Percentiles rank a stretch among this genome's conserved stretches.
Conservation (phyloP, 2,888 invertebrate species). For the Synanthedon andrenaeformis region DNA sequence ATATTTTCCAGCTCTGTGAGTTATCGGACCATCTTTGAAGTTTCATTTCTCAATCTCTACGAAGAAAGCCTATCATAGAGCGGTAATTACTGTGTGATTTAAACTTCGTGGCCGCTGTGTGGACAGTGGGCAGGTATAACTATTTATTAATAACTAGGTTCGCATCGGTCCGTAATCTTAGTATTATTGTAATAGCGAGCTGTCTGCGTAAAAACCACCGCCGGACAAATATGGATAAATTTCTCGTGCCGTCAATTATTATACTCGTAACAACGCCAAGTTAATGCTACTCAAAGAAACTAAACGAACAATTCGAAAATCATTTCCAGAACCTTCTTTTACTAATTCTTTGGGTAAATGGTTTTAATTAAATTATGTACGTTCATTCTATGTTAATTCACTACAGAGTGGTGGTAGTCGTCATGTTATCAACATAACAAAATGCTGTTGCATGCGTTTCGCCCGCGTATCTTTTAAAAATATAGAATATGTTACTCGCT, state of each 20-base stretch:
- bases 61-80: slow-evolving; percentile 42
- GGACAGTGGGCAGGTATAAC: slow-evolving; percentile 44
- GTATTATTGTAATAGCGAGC: slow-evolving; percentile 50
- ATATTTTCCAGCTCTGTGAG: slow-evolving; percentile 11
- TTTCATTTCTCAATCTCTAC: slow-evolving; percentile 47
- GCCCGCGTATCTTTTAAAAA: too few species aligned
- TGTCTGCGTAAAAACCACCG: slow-evolving; percentile 30
- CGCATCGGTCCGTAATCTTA: slow-evolving; percentile 39
- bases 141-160: slow-evolving; percentile 55
- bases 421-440: too few species aligned
- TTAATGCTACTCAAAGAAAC: too few species aligned
- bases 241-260: slow-evolving; percentile 21
- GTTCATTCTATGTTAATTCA: too few species aligned
- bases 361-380: too few species aligned
- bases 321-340: too few species aligned
- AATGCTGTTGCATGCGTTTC: too few species aligned
- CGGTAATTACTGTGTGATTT: slow-evolving; percentile 56
- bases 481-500: too few species aligned
- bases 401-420: too few species aligned
- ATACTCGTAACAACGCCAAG: neutral
- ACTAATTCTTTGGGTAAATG: too few species aligned
- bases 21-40: slow-evolving; percentile 26
- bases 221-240: slow-evolving; percentile 29
- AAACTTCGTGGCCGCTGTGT: slow-evolving; percentile 35
- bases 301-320: too few species aligned